Evolutionary conservation across 1,140 invertebrate genomes (phyloP).

Genomic region (Diplogasteroides magnus): DNA sequence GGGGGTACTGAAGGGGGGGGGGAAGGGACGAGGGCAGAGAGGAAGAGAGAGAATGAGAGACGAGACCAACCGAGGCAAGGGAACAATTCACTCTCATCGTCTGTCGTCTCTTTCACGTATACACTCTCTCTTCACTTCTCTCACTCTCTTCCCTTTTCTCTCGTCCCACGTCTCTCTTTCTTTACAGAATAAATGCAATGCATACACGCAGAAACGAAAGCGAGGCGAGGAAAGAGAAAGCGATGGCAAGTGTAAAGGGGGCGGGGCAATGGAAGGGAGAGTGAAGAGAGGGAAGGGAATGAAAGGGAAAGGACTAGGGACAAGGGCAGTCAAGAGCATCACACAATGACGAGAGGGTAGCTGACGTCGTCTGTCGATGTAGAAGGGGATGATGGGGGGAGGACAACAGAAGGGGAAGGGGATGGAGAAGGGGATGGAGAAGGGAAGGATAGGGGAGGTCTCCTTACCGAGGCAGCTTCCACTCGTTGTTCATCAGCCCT

Average conservation of each 20-base stretch:
- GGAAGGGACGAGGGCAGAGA: background rate
- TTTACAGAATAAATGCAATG: background rate
- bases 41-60: background rate
- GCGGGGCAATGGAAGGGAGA: slow-evolving; percentile 2
- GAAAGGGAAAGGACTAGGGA: background rate
- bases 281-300: background rate
- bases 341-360: background rate
- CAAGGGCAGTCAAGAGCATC: background rate
- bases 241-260: background rate
- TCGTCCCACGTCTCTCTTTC: background rate
- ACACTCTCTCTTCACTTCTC: background rate
- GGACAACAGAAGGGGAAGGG: background rate
- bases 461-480: background rate
- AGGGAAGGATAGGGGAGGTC: slow-evolving; percentile 1
- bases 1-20: background rate
- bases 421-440: slow-evolving; percentile 6
- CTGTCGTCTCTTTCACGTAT: background rate
- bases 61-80: background rate
- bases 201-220: slow-evolving; percentile 4
- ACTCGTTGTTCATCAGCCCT: background rate
- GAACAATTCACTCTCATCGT: background rate
- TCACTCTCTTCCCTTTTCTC: background rate
- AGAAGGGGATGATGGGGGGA: background rate
- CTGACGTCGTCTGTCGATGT: background rate
- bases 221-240: background rate